Conservation (phyloP, 2,888 invertebrate species). For the Hyposoter dolosus region DNA sequence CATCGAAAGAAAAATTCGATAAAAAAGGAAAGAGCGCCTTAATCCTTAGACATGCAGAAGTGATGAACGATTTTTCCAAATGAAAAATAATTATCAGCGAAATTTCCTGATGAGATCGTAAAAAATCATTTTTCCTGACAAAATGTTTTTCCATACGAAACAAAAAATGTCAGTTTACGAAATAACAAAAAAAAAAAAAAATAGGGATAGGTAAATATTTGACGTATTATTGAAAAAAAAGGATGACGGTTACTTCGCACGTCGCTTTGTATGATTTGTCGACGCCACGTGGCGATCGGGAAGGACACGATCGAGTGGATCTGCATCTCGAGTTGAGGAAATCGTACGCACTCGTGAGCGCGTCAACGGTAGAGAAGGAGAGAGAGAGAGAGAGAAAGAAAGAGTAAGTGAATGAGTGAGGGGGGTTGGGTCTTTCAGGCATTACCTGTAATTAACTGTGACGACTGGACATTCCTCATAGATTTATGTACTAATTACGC, state of each 20-base stretch:
- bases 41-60: too few species aligned
- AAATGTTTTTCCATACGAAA: too few species aligned
- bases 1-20: background rate
- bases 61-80: too few species aligned
- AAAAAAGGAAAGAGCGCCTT: background rate
- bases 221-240: background rate
- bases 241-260: background rate
- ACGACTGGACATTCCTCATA: constrained; percentile 73
- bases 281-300: constrained; percentile 16
- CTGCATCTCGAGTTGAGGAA: background rate
- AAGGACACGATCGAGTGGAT: constrained; percentile 19
- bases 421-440: constrained; percentile 68
- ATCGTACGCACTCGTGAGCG: constrained; percentile 33
- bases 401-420: background rate
- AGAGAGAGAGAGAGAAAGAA: background rate
- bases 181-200: background rate
- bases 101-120: too few species aligned
- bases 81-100: background rate
- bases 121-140: too few species aligned
- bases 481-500: constrained; percentile 78
- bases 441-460: constrained; percentile 75
- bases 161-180: background rate
- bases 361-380: constrained; percentile 47
- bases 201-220: background rate
- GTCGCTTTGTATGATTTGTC: background rate